Percentiles rank a stretch among this genome's conserved stretches.
These are phyloP conservation scores for Andrena minutula DNA, from an alignment of 2,888 invertebrate species.

Conservation along the genomic window DNA sequence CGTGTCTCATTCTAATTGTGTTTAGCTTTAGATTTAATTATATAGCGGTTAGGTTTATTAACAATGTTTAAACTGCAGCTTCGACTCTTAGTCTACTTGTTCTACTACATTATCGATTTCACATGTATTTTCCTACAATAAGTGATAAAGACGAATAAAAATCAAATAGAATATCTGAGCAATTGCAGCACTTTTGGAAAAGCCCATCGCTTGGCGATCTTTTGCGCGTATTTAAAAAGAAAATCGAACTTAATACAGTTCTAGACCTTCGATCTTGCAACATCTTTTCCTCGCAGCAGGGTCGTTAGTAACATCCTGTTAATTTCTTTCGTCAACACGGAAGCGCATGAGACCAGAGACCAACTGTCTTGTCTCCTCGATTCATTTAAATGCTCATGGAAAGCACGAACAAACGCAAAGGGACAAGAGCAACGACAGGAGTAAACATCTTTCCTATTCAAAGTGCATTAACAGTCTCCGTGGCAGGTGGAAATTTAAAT, in stretches of 20 bases:
- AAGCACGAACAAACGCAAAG: background rate
- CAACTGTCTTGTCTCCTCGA: background rate
- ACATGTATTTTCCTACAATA: background rate
- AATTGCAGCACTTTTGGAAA: background rate
- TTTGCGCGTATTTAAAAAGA: background rate
- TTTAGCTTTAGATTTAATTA: too few species aligned
- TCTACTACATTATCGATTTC: background rate
- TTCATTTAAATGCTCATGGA: background rate
- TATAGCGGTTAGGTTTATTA: too few species aligned
- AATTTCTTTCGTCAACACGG: conserved; percentile 46
- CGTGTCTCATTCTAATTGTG: too few species aligned
- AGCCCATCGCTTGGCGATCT: background rate
- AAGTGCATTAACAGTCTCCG: too few species aligned
- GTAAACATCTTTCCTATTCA: too few species aligned
- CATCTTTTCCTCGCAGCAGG: conserved; percentile 1
- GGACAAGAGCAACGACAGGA: background rate
- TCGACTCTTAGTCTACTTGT: too few species aligned
- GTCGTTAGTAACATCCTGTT: conserved; percentile 49
- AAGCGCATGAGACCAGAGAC: conserved; percentile 16
- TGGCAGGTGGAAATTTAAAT: too few species aligned
- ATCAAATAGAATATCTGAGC: background rate
- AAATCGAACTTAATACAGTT: conserved; percentile 6
- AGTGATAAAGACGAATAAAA: background rate
- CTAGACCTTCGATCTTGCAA: background rate
- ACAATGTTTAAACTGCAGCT: too few species aligned